Evolutionary conservation across 2,888 invertebrate genomes (phyloP), one percentile per base, ranked within the genome.

Genomic region (Apotomis turbidana): DNA sequence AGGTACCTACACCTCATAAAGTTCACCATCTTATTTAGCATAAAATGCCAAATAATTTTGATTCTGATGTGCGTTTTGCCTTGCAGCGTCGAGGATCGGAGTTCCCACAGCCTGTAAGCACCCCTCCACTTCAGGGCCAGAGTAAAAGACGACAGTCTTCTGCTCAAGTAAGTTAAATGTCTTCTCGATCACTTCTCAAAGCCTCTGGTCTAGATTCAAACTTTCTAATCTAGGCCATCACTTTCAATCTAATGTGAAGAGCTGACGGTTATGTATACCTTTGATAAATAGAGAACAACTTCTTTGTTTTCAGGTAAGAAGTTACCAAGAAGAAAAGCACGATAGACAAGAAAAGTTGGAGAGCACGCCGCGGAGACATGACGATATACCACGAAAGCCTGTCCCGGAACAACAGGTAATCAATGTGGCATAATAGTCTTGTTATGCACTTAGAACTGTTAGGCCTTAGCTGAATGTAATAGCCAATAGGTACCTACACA

Each of bases 1-100:
- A 92, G 87, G 93, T 93, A 84, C n/a, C n/a, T n/a, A n/a, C 68
- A 58, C n/a, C 9, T 4, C 4, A 27, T 12, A 51, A 0, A 64
- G 5, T 9, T n/a, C 15, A 58, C 6, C 41, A 59, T 15, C 15
- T 5, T 4, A 8, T 9, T 5, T 15, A 27, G 5, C 9, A 59
- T 38, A 6, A 38, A 9, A n/a, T 13, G 44, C 52, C 12, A 4
- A 36, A 46, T 57, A 46, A 49, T 5, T 61, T 15, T 63, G 41
- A 12, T 58, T 15, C 63, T 60, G n/a, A 38, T 15, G 5, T 27
- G 5, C 27, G 46, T 27, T 61, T 72, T 63, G 46, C 68, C 51
- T 80, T 83, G 0, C 79, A 93, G 93, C 89, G 93, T n/a, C 90
- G 93, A 68, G 93, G 93, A 0, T 93, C 93, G 0, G 93, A 93